phyloP scores from a whole-genome alignment of 2,797 vertebrate genomes.

The Australoheros facetus region DNA sequence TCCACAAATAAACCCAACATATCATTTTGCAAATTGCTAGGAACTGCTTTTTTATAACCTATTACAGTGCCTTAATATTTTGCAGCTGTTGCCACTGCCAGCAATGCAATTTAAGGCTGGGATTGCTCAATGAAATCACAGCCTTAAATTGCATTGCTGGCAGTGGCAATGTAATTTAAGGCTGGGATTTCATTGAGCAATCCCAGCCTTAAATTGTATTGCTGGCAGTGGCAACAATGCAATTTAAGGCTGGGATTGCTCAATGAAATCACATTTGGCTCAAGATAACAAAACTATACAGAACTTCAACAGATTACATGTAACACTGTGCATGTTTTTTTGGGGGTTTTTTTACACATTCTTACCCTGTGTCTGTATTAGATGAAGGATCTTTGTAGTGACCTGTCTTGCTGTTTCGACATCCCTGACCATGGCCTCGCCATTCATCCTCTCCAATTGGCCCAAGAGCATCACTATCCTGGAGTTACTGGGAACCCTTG shows the following conservation, averaged over 20 bases:
- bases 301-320: not conserved
- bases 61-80: not conserved
- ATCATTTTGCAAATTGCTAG: not conserved
- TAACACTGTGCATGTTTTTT: not conserved
- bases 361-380: slow-evolving; percentile 96
- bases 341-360: not conserved
- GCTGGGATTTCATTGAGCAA: not conserved
- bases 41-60: not conserved
- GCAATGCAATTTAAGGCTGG: no score
- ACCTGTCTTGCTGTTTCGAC: slow-evolving; percentile 86
- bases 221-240: not conserved
- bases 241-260: not conserved
- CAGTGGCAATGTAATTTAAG: not conserved
- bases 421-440: slow-evolving; percentile 81
- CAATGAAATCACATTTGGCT: not conserved
- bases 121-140: not conserved
- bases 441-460: slow-evolving; percentile 92
- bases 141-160: no score
- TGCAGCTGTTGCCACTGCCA: not conserved
- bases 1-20: not conserved
- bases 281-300: not conserved
- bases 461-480: slow-evolving; percentile 87
- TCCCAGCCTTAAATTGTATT: no score
- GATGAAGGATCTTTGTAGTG: slow-evolving; percentile 94
- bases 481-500: slow-evolving; percentile 88